These are phyloP conservation scores for Anadara kagoshimensis DNA, from an alignment of 1,140 invertebrate species.

Conservation along the genomic window DNA sequence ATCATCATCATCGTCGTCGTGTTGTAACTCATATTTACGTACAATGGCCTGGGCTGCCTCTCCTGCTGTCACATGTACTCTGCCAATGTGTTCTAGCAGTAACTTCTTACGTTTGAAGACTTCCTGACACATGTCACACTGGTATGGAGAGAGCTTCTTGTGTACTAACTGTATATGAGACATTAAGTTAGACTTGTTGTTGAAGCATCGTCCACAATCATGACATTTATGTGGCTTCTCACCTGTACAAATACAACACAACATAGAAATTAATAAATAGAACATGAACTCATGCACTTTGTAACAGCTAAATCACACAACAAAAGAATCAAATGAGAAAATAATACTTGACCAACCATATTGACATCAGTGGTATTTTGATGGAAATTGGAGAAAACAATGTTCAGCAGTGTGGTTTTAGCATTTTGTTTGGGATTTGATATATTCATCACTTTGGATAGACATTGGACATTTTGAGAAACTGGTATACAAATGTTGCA, in stretches of 20 bases:
- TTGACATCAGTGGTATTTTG: too few species aligned
- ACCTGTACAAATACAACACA: constrained; percentile 26
- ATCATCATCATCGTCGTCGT: constrained; percentile 55
- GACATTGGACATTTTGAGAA: too few species aligned
- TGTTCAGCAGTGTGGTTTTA: too few species aligned
- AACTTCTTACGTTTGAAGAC: constrained; percentile 70
- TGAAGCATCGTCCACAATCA: constrained; percentile 70
- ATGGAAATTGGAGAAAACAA: too few species aligned
- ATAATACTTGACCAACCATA: too few species aligned
- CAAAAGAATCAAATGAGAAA: too few species aligned
- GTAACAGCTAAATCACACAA: too few species aligned
- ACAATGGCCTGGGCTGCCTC: constrained; percentile 68
- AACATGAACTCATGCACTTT: too few species aligned
- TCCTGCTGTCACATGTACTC: constrained; percentile 67
- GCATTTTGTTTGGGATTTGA: too few species aligned
- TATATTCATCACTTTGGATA: too few species aligned
- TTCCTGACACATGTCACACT: constrained; percentile 71
- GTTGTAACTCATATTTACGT: constrained; percentile 51
- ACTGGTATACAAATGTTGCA: too few species aligned
- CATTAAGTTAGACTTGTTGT: constrained; percentile 71
- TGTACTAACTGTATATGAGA: constrained; percentile 70
- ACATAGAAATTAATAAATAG: too few species aligned
- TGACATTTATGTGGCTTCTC: constrained; percentile 70
- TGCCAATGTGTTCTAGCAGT: constrained; percentile 67
- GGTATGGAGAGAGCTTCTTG: constrained; percentile 68